These are phyloP conservation scores for Luidia sarsii DNA, from an alignment of 53 echinoderm and acorn worm species.

Conservation along the genomic window DNA sequence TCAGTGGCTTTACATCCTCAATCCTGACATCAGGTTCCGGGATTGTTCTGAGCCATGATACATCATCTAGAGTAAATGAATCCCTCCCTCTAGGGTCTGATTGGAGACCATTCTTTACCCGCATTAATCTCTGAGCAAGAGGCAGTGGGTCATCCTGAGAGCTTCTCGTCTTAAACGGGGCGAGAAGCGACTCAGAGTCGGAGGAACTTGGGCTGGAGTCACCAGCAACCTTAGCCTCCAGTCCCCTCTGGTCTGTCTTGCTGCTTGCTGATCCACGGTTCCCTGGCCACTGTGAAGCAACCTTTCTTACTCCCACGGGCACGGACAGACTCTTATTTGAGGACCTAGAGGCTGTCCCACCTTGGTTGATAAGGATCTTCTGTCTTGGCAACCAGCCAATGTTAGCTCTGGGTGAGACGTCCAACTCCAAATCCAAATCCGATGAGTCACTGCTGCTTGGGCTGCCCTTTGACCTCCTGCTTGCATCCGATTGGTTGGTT, in stretches of 20 bases:
- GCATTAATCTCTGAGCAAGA: not conserved
- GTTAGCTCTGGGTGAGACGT: not conserved
- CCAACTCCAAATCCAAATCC: not conserved
- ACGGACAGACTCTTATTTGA: too few species aligned
- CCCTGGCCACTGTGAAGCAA: too few species aligned
- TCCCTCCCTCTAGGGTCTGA: not conserved
- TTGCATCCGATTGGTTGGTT: too few species aligned
- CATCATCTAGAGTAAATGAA: too few species aligned
- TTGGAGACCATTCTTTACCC: too few species aligned
- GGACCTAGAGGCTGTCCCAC: too few species aligned
- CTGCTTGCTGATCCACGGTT: too few species aligned
- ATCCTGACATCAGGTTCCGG: not conserved
- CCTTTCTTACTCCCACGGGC: too few species aligned
- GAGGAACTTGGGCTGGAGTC: conserved; percentile 12
- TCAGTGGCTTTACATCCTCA: too few species aligned
- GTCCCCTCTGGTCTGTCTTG: not conserved
- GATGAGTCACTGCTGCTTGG: not conserved
- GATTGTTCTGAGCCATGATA: not conserved
- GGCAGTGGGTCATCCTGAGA: not conserved
- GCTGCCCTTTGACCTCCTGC: not conserved
- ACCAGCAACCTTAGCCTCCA: not conserved
- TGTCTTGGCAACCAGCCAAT: not conserved
- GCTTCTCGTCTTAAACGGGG: not conserved
- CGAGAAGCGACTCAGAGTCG: conserved; percentile 32
- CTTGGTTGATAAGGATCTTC: not conserved